Percentiles rank a stretch among this genome's conserved stretches.
These are phyloP conservation scores for Gastrophryne carolinensis DNA, from an alignment of 2,797 vertebrate species.

Conservation along the genomic window DNA sequence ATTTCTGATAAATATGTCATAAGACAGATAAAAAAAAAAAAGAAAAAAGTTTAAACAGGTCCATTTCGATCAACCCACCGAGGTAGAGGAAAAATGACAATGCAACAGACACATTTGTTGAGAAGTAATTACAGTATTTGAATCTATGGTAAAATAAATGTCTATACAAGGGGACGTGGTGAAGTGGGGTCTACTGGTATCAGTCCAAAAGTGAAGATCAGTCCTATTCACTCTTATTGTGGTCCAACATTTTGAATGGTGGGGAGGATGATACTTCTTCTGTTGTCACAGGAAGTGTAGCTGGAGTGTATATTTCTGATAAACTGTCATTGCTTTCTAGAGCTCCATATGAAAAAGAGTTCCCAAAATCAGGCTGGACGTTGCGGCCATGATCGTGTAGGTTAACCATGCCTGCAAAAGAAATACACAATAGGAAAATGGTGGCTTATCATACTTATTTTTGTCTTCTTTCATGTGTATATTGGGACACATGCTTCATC, in stretches of 20 bases:
- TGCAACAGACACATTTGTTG: not conserved
- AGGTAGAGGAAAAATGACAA: not conserved
- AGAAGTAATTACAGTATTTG: not conserved
- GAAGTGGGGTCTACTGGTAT: no score
- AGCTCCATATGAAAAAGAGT: slow-evolving; percentile 90
- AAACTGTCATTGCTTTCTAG: slow-evolving; percentile 84
- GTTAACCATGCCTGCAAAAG: slow-evolving; percentile 81
- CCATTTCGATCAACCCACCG: not conserved
- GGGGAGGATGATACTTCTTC: slow-evolving; percentile 64
- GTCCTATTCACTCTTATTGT: slow-evolving; percentile 80
- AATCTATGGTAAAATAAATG: not conserved
- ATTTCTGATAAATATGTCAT: no score
- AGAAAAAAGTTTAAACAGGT: not conserved
- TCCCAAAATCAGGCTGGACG: slow-evolving; percentile 84
- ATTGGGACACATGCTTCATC: no score
- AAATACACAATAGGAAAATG: no score
- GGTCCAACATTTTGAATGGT: slow-evolving; percentile 64
- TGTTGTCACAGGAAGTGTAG: slow-evolving; percentile 70
- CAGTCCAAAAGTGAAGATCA: no score
- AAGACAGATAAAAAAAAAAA: no score
- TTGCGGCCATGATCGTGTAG: slow-evolving; percentile 83
- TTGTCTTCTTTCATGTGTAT: no score
- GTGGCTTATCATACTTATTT: no score
- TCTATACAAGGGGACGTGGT: not conserved
- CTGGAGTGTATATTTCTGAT: slow-evolving; percentile 72